phyloP scores from a whole-genome alignment of 2,113 vertebrate genomes.

The Tinamus guttatus region DNA sequence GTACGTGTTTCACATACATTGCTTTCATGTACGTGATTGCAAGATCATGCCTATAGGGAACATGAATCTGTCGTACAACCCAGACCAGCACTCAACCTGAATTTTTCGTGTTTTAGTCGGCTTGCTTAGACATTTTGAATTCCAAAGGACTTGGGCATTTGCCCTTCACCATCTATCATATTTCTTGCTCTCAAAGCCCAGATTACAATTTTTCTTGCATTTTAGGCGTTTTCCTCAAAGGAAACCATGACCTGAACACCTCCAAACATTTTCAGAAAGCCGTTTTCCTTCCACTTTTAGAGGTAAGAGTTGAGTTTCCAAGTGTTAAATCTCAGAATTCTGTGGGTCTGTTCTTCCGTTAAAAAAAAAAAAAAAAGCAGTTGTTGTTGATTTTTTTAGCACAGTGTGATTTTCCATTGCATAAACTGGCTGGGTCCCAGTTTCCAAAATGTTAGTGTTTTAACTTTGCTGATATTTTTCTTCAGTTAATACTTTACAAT shows the following conservation, averaged over 20 bases:
- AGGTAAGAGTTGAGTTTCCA: neutral
- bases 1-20: no score
- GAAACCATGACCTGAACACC: neutral
- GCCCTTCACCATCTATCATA: neutral
- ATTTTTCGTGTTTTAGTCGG: constrained; percentile 36
- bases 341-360: neutral
- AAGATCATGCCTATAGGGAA: neutral
- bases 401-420: neutral
- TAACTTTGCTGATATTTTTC: neutral
- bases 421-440: neutral
- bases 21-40: no score
- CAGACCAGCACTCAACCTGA: neutral
- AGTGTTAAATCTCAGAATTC: neutral
- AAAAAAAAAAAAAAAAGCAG: neutral
- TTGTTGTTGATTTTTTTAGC: neutral
- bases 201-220: neutral
- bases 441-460: neutral
- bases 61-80: neutral
- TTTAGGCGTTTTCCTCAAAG: neutral
- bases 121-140: neutral
- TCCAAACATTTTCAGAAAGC: neutral
- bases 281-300: neutral
- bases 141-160: neutral
- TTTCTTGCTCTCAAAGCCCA: constrained; percentile 17
- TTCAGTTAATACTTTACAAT: constrained; percentile 26